These are phyloP conservation scores for Araneus ventricosus DNA, from an alignment of 1,140 invertebrate species.

Conservation along the genomic window DNA sequence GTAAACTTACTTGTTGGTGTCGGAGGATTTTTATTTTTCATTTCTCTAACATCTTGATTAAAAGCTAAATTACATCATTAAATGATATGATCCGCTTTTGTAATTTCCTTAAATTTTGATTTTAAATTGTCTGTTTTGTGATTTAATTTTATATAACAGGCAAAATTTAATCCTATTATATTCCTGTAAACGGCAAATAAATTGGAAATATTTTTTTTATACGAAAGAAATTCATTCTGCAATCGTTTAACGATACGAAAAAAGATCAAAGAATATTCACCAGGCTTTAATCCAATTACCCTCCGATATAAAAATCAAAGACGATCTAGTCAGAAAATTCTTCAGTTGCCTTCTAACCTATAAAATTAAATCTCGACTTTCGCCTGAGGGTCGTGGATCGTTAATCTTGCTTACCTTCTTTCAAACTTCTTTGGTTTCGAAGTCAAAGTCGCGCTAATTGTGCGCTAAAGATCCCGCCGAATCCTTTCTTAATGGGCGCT, in stretches of 20 bases:
- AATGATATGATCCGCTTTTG: too few relatives aligned
- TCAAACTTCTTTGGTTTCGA: conserved; percentile 43
- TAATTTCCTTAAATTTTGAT: too few relatives aligned
- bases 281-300: neutral
- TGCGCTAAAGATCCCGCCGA: conserved; percentile 56
- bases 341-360: conserved; percentile 1
- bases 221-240: neutral
- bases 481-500: conserved; percentile 65
- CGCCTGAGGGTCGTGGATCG: conserved; percentile 6
- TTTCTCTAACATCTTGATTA: too few relatives aligned
- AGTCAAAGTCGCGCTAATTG: conserved; percentile 54
- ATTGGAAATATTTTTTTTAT: too few relatives aligned
- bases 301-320: conserved; percentile 32
- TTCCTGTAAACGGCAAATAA: too few relatives aligned
- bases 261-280: neutral
- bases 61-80: too few relatives aligned
- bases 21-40: too few relatives aligned
- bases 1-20: too few relatives aligned
- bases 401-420: conserved; percentile 35
- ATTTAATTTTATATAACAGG: too few relatives aligned
- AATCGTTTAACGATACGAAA: neutral
- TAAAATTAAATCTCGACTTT: conserved; percentile 32
- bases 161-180: too few relatives aligned
- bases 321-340: neutral
- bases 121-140: too few relatives aligned